Base-by-base conservation (phyloP, 2,888 invertebrate genomes). In the Drosophila testacea region DNA sequence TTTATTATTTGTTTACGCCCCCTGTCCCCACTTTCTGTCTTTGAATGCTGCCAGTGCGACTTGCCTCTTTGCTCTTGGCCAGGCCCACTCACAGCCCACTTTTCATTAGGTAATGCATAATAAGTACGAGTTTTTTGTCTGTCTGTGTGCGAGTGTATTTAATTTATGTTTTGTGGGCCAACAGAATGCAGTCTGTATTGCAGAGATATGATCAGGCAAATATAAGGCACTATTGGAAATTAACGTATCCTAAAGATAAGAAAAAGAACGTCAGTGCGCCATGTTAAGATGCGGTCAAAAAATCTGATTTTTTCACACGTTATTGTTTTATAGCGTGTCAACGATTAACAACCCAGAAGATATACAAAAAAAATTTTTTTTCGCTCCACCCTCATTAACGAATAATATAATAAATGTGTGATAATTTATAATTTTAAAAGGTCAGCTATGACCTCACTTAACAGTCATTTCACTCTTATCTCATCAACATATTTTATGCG, bases 41-140 rank as follows among this genome's bases (percentile, higher is more conserved):
- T 30, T 36, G 34, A 47, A 47, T 54, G 7, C 41, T 16, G 13
- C 39, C 62, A 50, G n/a, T 34, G 54, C 66, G 74, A 54, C 55
- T 69, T 72, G 38, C 41, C 44, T 47, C 52, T 27, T n/a, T 41
- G 42, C 32, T 51, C 34, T 52, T 44, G 42, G 52, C 55, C 59
- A 11, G 44, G 36, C 46, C 41, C 7, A 44, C 46, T 51, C 54
- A 38, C 42, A 27, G 52, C 78, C 87, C 82, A 81, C 70, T 82
- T 88, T 88, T 88, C 85, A 85, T 89, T 88, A 88, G 86, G 88
- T 89, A 85, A 88, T 85, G 89, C 89, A 89, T 72, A 89, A 79
- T 80, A 79, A 83, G 81, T 67, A 77, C 73, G 74, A 80, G 59
- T 50, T 57, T 63, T 44, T 56, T 51, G 55, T 62, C 39, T 56